A percentile compares a stretch with the other conserved stretches of the same genome.
Evolutionary conservation across 2,797 vertebrate genomes (phyloP).

Genomic region (Muscicapa comitata): DNA sequence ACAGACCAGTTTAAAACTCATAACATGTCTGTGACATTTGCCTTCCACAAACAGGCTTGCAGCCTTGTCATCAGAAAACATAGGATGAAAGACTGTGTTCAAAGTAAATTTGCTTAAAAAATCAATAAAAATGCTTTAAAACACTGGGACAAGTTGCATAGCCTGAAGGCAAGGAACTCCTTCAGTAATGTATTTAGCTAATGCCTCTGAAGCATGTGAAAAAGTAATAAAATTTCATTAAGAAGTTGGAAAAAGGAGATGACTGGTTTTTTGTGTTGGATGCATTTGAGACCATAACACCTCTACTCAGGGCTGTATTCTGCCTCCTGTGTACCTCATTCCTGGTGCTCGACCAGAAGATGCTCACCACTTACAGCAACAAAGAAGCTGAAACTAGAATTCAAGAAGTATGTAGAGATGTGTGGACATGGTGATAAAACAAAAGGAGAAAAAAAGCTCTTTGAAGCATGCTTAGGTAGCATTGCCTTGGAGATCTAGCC

Average conservation of each 20-base stretch:
- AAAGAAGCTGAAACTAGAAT: neutral
- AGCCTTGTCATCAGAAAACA: neutral
- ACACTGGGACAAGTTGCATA: constrained; percentile 28
- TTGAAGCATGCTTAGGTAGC: neutral
- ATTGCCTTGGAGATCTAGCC: neutral
- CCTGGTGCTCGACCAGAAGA: neutral
- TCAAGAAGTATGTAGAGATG: neutral
- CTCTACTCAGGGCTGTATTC: neutral
- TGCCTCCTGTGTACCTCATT: neutral
- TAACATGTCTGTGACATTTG: neutral
- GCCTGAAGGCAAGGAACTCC: constrained; percentile 20
- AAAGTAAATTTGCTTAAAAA: constrained; percentile 46
- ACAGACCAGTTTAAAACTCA: neutral
- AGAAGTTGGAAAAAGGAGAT: neutral
- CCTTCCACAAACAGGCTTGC: neutral
- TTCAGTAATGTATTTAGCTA: neutral
- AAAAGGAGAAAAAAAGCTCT: neutral
- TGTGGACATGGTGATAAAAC: neutral
- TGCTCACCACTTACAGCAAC: neutral
- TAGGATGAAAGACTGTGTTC: neutral
- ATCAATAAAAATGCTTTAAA: constrained; percentile 43
- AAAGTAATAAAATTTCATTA: neutral
- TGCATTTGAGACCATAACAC: neutral
- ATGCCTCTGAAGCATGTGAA: constrained; percentile 3
- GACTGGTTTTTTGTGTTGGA: neutral